Percentiles rank a stretch among this genome's conserved stretches.
phyloP scores from a whole-genome alignment of 2,888 invertebrate genomes.

The Alloplasta piceator region DNA sequence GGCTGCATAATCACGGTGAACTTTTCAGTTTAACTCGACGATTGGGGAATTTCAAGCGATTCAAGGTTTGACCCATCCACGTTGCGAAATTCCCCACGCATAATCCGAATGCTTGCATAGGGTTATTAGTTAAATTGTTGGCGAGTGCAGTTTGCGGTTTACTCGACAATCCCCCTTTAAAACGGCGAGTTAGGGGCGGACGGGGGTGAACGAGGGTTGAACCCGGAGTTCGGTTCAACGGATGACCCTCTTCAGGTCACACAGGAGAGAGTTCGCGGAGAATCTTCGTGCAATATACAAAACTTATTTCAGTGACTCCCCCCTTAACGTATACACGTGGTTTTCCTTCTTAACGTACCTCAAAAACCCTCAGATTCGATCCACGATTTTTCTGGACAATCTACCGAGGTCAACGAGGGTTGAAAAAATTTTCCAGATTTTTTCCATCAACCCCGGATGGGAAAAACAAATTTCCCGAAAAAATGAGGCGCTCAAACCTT shows the following conservation, averaged over 20 bases:
- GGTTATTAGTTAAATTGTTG: constrained; percentile 43
- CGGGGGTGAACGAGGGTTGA: constrained; percentile 16
- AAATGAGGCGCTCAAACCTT: not conserved
- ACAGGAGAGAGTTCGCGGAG: constrained; percentile 14
- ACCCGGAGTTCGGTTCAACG: constrained; percentile 20
- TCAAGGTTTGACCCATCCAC: not conserved
- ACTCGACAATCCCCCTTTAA: constrained; percentile 8
- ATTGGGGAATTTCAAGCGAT: too few species aligned
- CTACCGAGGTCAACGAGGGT: too few species aligned
- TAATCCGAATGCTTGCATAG: constrained; percentile 1
- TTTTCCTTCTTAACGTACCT: not conserved
- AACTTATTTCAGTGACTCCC: constrained; percentile 24
- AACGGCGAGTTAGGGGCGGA: too few species aligned
- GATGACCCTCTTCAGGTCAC: constrained; percentile 18
- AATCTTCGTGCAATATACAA: constrained; percentile 43
- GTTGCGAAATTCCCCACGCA: constrained; percentile 11
- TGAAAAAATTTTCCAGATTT: too few species aligned
- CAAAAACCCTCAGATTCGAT: too few species aligned
- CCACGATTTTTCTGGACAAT: too few species aligned
- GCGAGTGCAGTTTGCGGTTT: constrained; percentile 45
- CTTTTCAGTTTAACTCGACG: too few species aligned
- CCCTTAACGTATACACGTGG: not conserved
- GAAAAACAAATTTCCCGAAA: not conserved
- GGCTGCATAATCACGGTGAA: too few species aligned
- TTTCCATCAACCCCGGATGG: too few species aligned